Base-by-base conservation (phyloP, 2,797 vertebrate species). In the Benthosema pterotum region DNA sequence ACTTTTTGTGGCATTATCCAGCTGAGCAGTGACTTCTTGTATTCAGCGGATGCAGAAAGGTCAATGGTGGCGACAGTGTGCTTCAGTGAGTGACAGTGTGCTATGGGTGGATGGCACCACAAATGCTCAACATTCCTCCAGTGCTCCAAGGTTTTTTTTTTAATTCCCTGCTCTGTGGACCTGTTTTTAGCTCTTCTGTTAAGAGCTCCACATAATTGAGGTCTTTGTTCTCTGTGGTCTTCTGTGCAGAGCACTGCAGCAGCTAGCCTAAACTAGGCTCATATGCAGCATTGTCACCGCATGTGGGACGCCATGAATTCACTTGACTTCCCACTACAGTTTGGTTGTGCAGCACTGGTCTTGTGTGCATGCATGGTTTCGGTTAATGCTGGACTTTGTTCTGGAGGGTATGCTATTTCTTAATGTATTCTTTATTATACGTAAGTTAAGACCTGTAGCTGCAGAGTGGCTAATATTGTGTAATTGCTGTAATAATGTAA, bases 181-280 rank as follows among this genome's bases (percentile, higher is more conserved):
- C 84, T 50, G 73, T 89, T 90, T 91, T 90, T 90, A 87, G 87
- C 83, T 80, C 82, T 84, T 75, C 79, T 83, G 84, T 85, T 82
- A 42, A 11, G 85, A 74, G 75, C 54, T 32, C 61, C 67, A 70
- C 81, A 90, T 93, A 89, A 91, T 87, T 88, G 83, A 86, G 77
- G 85, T 82, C 88, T 89, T 91, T 91, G 89, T 91, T 88, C 71
- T 66, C 70, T 78, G 79, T 65, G 82, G 79, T 75, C 48, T 55
- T 69, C 75, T 75, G 64, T 53, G 77, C 64, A 4, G 74, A 57
- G 71, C 55, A n/a, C n/a, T n/a, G n/a, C n/a, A 56, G 73, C 75
- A 69, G 32, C 32, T 38, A 38, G 32, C 83, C 71, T 28, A 42
- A n/a, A 74, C 74, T 52, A 14, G 64, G 67, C 56, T 57, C 60